These are phyloP conservation scores for Acanthornis magna DNA, from an alignment of 2,797 vertebrate genomes.

Conservation along the genomic window DNA sequence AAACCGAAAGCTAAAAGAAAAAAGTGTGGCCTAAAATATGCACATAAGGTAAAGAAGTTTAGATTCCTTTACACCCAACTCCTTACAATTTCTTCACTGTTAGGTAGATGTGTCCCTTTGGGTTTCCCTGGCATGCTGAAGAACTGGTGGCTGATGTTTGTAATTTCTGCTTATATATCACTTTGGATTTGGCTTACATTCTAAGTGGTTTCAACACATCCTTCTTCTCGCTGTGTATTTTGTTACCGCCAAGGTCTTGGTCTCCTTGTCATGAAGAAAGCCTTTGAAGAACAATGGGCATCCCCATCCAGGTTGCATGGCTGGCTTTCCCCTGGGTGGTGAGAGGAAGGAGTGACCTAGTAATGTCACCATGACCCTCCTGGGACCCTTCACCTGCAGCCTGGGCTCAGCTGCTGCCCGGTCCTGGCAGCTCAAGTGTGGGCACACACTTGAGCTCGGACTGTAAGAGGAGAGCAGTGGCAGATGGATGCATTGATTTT, in stretches of 20 bases:
- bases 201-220: neutral
- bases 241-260: neutral
- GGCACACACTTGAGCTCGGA: neutral
- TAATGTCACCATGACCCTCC: neutral
- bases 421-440: rapidly evolving
- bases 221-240: neutral
- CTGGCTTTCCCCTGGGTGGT: neutral
- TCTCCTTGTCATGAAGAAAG: neutral
- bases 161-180: neutral
- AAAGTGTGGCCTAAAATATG: neutral
- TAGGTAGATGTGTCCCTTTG: neutral
- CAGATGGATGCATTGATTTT: neutral
- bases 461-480: neutral
- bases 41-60: neutral
- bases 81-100: neutral
- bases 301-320: neutral
- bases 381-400: neutral
- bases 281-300: neutral
- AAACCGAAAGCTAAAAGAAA: neutral
- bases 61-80: neutral
- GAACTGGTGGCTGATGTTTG: neutral
- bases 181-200: neutral
- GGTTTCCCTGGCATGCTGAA: neutral
- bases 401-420: neutral
- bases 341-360: neutral